phyloP scores from a whole-genome alignment of 1,140 invertebrate species.

The Antheraea pernyi region DNA sequence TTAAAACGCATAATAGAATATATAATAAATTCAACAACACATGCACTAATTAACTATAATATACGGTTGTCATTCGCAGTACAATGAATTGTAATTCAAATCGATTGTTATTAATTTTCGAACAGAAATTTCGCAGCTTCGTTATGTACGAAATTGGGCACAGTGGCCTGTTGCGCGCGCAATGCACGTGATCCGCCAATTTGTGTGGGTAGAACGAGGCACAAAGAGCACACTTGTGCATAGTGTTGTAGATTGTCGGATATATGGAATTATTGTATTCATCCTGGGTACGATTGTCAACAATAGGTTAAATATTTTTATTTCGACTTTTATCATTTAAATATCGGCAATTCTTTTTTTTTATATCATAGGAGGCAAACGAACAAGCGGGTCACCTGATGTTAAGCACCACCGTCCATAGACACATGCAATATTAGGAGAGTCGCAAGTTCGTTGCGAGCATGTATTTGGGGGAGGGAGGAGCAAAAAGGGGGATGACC shows the following conservation, averaged over 20 bases:
- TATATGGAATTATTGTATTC: not conserved
- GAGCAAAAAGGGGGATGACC: too few species aligned
- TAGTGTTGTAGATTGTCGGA: constrained; percentile 2
- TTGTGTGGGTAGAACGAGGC: constrained; percentile 31
- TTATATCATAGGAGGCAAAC: too few species aligned
- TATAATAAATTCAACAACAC: not conserved
- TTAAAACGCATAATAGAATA: too few species aligned
- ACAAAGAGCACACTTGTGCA: constrained; percentile 13
- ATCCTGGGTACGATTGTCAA: not conserved
- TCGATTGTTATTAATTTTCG: not conserved
- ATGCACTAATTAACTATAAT: constrained; percentile 1
- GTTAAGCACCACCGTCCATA: too few species aligned
- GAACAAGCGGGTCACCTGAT: too few species aligned
- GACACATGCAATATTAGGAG: too few species aligned
- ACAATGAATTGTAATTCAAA: not conserved
- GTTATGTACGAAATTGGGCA: constrained; percentile 21
- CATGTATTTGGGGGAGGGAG: too few species aligned
- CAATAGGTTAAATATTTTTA: not conserved
- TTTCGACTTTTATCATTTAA: too few species aligned
- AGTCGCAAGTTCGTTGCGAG: too few species aligned
- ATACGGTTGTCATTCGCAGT: not conserved
- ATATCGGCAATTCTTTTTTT: too few species aligned
- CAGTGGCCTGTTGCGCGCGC: constrained; percentile 18
- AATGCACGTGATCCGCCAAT: constrained; percentile 27
- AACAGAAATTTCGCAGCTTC: constrained; percentile 3